A percentile compares a stretch with the other conserved stretches of the same genome.
These are phyloP conservation scores for Dicrurus megarhynchus DNA, from an alignment of 2,113 vertebrate species.

Conservation along the genomic window DNA sequence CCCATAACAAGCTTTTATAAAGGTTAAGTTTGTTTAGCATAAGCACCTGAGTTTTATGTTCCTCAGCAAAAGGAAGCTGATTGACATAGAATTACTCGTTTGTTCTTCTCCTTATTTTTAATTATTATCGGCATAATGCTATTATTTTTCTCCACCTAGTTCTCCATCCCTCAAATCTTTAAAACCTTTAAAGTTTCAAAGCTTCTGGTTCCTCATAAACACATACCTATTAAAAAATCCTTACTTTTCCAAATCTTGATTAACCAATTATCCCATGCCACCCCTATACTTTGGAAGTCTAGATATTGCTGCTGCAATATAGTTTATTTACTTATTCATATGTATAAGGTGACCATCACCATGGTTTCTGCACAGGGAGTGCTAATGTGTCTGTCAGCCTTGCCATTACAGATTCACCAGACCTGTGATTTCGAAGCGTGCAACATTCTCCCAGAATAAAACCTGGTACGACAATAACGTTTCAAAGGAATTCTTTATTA, in stretches of 20 bases:
- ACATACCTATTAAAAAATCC: not conserved
- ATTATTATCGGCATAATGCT: not conserved
- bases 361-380: not conserved
- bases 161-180: not conserved
- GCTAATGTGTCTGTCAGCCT: not conserved
- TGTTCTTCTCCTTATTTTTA: not conserved
- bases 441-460: not conserved
- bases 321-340: not conserved
- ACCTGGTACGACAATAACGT: not conserved
- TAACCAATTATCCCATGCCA: not conserved
- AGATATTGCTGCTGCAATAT: not conserved
- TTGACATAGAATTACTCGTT: not conserved
- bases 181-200: not conserved
- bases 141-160: not conserved
- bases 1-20: not conserved
- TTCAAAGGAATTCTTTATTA: not conserved
- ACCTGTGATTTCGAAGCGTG: not conserved
- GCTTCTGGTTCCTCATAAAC: not conserved
- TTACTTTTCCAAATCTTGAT: not conserved
- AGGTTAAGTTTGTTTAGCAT: not conserved
- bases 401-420: not conserved
- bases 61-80: not conserved
- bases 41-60: not conserved
- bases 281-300: not conserved
- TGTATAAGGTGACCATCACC: slow-evolving; percentile 6